phyloP scores from a whole-genome alignment of 2,888 invertebrate species.

The Zaprionus bogoriensis region DNA sequence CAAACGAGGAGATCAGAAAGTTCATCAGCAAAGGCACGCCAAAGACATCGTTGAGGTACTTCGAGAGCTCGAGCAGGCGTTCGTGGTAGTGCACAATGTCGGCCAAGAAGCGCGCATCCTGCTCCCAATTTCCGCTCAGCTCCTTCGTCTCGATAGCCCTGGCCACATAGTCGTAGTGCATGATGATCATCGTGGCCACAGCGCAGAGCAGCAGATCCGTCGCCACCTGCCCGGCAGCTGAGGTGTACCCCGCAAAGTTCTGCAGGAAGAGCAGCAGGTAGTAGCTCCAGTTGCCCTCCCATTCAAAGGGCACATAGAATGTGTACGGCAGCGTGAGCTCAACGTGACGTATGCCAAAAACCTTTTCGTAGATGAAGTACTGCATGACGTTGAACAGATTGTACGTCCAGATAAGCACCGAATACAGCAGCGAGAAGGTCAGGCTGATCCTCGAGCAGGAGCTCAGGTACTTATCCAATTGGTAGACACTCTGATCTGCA shows the following conservation, averaged over 20 bases:
- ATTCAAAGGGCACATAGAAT: conserved; percentile 67
- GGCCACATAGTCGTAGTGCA: conserved; percentile 78
- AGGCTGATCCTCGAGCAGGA: conserved; percentile 53
- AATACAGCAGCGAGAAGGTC: conserved; percentile 70
- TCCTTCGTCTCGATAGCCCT: conserved; percentile 33
- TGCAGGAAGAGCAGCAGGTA: conserved; percentile 60
- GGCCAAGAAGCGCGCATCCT: conserved; percentile 34
- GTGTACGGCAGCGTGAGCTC: conserved; percentile 64
- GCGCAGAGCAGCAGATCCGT: conserved; percentile 78
- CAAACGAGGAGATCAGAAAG: conserved; percentile 76
- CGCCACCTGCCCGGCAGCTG: conserved; percentile 75
- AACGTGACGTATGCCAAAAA: conserved; percentile 46
- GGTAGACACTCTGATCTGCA: conserved; percentile 38
- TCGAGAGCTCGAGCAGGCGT: conserved; percentile 50
- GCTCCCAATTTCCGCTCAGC: conserved; percentile 33
- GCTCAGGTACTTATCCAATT: conserved; percentile 43
- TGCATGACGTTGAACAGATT: conserved; percentile 70
- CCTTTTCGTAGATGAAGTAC: conserved; percentile 61
- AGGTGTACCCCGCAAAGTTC: conserved; percentile 67
- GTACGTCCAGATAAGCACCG: conserved; percentile 78
- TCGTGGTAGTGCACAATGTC: conserved; percentile 72
- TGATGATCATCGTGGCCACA: conserved; percentile 72
- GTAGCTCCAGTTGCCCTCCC: conserved; percentile 60
- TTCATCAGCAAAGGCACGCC: conserved; percentile 77
- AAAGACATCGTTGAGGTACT: conserved; percentile 74